Conservation (phyloP, 2,797 vertebrate species). For the Iguana delicatissima region DNA sequence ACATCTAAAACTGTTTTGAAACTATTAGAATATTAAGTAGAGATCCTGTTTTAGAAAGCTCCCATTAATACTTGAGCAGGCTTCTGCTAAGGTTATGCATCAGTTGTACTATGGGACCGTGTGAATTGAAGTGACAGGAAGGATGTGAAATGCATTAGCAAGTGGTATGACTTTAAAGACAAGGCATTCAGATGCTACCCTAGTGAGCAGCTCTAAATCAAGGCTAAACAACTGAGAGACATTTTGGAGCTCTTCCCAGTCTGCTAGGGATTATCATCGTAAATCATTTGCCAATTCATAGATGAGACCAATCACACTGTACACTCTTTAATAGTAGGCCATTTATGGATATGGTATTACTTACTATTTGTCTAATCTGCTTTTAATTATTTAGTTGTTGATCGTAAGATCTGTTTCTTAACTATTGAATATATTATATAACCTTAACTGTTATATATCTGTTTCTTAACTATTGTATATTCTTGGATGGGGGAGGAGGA, state of each 20-base stretch:
- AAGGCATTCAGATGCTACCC: background rate
- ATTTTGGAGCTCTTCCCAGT: background rate
- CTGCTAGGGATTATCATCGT: background rate
- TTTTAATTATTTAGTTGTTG: background rate
- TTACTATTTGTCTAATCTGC: background rate
- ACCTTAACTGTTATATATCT: background rate
- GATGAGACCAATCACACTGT: background rate
- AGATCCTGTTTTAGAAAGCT: background rate
- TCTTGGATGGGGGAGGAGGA: background rate
- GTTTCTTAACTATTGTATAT: background rate
- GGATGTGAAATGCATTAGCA: constrained; percentile 12
- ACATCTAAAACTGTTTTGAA: background rate
- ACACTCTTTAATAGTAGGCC: background rate
- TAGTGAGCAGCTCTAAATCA: background rate
- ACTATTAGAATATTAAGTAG: background rate
- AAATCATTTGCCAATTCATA: background rate
- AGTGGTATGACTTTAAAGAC: background rate
- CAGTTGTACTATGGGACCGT: background rate
- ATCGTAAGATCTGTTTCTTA: background rate
- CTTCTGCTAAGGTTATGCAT: constrained; percentile 43
- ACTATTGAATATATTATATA: background rate
- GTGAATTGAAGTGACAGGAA: background rate
- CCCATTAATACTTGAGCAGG: constrained; percentile 30
- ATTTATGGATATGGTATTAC: background rate
- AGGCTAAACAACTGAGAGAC: background rate